A percentile compares a stretch with the other conserved stretches of the same genome.
Conservation (phyloP, 2,113 vertebrate genomes). For the Panthera leo region DNA sequence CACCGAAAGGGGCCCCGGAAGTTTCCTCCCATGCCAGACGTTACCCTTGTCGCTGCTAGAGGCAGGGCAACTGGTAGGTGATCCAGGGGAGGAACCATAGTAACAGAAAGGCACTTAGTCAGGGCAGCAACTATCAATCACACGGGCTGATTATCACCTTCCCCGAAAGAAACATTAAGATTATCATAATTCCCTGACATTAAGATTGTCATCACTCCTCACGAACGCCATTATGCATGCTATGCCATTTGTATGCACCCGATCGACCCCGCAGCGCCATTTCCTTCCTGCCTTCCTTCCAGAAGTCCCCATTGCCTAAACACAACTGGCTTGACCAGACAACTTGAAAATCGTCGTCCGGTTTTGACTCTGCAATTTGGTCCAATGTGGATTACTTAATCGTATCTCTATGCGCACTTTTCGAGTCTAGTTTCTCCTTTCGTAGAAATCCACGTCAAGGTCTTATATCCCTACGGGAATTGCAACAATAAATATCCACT, state of each 20-base stretch:
- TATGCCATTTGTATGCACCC: neutral
- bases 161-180: neutral
- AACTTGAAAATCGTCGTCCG: neutral
- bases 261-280: neutral
- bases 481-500: neutral
- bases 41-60: neutral
- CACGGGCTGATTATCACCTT: neutral
- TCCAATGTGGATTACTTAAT: conserved; percentile 24
- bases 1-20: neutral
- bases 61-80: neutral
- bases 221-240: neutral
- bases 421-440: neutral
- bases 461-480: neutral
- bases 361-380: neutral
- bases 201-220: neutral
- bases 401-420: neutral
- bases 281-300: neutral
- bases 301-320: neutral
- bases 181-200: neutral
- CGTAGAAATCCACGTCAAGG: neutral
- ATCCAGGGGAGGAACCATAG: neutral
- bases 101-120: neutral
- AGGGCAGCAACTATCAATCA: neutral
- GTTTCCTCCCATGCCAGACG: neutral
- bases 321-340: neutral